Percentiles rank a stretch among this genome's conserved stretches.
Conservation (phyloP, 1,140 invertebrate genomes). For the Neotoxoptera formosana region DNA sequence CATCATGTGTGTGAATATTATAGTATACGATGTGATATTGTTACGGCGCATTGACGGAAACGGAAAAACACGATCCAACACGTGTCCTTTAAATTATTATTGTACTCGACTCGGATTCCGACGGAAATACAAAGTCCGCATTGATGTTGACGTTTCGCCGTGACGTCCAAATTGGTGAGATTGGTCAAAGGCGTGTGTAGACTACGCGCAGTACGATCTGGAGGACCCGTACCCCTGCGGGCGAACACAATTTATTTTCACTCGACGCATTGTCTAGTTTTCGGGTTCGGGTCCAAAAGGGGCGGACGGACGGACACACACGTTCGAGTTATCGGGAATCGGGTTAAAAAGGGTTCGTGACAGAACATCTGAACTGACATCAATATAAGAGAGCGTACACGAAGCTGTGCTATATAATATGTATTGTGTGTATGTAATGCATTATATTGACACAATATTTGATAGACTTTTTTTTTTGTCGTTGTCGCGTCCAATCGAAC, state of each 20-base stretch:
- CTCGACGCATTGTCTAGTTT: neutral
- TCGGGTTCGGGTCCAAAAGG: neutral
- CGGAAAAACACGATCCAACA: neutral
- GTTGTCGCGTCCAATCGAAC: neutral
- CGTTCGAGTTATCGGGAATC: neutral
- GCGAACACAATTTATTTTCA: constrained; percentile 4
- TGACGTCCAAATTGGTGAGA: neutral
- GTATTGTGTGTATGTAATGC: neutral
- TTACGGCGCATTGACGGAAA: neutral
- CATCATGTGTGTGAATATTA: too few relatives aligned
- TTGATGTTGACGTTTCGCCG: neutral
- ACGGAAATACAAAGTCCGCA: neutral
- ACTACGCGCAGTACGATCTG: too few relatives aligned
- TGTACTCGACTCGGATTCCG: neutral
- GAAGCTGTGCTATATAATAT: neutral
- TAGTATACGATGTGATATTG: neutral
- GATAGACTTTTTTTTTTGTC: neutral
- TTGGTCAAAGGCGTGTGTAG: neutral
- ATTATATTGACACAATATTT: neutral
- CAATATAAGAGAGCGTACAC: neutral
- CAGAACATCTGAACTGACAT: constrained; percentile 23
- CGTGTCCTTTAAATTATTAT: neutral
- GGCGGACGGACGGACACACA: neutral
- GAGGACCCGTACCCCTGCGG: neutral
- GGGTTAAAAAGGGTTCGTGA: constrained; percentile 27